Percentiles rank a stretch among this genome's conserved stretches.
Conservation (phyloP, 2,797 vertebrate species). For the Mormyrops boulengeri region DNA sequence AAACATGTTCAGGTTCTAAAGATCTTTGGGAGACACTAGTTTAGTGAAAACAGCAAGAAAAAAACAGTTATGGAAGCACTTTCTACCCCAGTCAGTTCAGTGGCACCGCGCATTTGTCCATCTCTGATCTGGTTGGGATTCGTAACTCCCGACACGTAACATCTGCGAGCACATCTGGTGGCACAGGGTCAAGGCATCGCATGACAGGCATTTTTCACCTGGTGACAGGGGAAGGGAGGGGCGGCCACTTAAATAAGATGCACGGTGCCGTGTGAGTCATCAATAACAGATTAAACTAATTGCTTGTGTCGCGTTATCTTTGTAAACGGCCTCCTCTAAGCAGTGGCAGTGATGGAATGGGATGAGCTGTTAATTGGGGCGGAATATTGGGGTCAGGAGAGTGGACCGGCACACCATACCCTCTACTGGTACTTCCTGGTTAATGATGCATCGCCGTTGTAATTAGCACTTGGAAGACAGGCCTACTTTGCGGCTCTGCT, state of each 20-base stretch:
- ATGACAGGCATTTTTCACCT: background rate
- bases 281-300: background rate
- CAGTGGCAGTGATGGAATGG: background rate
- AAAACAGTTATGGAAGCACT: background rate
- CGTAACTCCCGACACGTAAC: background rate
- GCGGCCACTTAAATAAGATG: background rate
- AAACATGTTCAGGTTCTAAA: background rate
- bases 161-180: background rate
- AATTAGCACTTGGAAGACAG: conserved; percentile 60
- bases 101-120: background rate
- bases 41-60: background rate
- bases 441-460: conserved; percentile 59
- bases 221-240: background rate
- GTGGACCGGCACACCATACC: conserved; percentile 36
- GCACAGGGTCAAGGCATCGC: background rate
- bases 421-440: conserved; percentile 50
- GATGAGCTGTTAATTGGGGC: conserved; percentile 58
- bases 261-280: background rate
- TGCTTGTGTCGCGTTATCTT: background rate
- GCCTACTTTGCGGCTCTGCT: conserved; percentile 24
- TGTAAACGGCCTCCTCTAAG: conserved; percentile 5
- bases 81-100: background rate
- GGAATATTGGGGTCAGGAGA: conserved; percentile 60
- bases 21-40: background rate
- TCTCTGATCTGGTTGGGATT: background rate